Conservation (phyloP, 2,113 vertebrate genomes). For the Macquaria australasica region DNA sequence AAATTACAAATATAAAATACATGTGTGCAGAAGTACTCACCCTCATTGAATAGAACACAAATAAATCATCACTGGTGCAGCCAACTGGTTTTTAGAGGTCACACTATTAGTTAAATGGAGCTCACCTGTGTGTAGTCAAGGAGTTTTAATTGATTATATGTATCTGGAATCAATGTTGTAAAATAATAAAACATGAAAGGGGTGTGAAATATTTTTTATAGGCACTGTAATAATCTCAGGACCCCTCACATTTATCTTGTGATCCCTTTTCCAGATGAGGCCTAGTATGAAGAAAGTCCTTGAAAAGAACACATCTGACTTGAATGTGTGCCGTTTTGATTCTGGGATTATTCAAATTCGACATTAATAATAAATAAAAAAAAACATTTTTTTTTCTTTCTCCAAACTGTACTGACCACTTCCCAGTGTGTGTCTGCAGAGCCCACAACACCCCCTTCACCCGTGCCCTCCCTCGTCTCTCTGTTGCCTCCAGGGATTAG, state of each 20-base stretch:
- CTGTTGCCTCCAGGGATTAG: slow-evolving; percentile 55
- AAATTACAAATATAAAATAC: neutral
- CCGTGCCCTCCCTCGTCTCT: slow-evolving; percentile 17
- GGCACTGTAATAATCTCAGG: neutral
- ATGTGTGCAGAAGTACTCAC: too few species aligned
- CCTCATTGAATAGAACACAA: neutral
- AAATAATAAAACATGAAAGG: neutral
- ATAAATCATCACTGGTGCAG: neutral
- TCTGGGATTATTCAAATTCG: neutral
- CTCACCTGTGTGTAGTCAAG: neutral
- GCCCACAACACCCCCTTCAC: slow-evolving; percentile 1
- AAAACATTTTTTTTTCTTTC: neutral
- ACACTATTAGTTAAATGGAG: neutral
- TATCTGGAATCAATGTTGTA: neutral
- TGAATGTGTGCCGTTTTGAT: neutral
- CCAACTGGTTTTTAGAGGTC: neutral
- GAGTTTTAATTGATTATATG: neutral
- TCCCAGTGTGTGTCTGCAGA: slow-evolving; percentile 28
- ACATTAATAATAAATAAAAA: neutral
- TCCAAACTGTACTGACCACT: slow-evolving; percentile 39
- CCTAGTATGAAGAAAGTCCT: neutral
- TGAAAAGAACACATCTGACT: neutral
- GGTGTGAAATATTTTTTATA: neutral
- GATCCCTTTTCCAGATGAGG: neutral
- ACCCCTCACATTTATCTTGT: neutral